phyloP scores from a whole-genome alignment of 2,797 vertebrate genomes.

The Serranus cabrilla region DNA sequence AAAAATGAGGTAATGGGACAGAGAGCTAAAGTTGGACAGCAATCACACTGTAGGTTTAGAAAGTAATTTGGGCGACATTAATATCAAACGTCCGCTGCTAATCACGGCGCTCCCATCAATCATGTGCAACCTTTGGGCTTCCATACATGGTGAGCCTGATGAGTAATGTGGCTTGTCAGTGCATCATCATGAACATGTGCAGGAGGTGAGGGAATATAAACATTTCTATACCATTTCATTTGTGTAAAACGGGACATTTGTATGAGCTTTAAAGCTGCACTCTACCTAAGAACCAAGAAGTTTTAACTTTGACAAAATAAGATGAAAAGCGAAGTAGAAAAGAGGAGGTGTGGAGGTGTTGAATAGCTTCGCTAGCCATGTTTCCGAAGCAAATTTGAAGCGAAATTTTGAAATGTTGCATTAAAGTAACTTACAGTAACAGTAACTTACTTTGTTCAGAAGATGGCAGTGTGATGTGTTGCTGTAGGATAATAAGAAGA shows the following conservation, averaged over 20 bases:
- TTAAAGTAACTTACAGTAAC: background rate
- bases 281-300: background rate
- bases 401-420: too few relatives aligned
- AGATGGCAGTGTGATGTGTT: too few relatives aligned
- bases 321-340: background rate
- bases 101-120: constrained; percentile 26
- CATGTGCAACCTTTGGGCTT: constrained; percentile 42
- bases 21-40: constrained; percentile 63
- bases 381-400: too few relatives aligned
- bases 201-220: background rate
- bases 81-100: constrained; percentile 12
- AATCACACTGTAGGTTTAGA: constrained; percentile 40
- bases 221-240: background rate
- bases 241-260: constrained; percentile 1
- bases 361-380: too few relatives aligned
- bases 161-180: background rate
- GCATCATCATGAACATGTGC: constrained; percentile 1
- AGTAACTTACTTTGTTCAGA: too few relatives aligned
- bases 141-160: constrained; percentile 18
- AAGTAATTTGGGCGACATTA: constrained; percentile 23
- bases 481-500: too few relatives aligned
- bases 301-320: background rate
- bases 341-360: background rate
- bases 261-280: constrained; percentile 4
- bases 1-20: constrained; percentile 62